Conservation (phyloP, 2,888 invertebrate genomes). For the Apamea crenata region DNA sequence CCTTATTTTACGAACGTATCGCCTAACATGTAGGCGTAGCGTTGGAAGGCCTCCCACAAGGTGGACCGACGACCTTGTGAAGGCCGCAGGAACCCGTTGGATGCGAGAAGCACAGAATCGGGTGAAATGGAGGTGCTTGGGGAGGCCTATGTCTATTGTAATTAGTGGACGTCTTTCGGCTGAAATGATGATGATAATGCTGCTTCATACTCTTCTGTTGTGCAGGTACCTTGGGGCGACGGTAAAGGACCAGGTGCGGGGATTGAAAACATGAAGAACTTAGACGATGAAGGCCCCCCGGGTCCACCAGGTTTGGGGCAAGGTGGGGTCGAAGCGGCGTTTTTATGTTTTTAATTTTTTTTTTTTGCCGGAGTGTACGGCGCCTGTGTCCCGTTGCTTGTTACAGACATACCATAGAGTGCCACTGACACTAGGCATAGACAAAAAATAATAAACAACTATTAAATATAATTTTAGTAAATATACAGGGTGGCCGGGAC, state of each 20-base stretch:
- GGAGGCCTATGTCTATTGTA: too few relatives aligned
- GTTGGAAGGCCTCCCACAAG: too few relatives aligned
- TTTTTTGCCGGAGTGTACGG: neutral
- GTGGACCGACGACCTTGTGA: too few relatives aligned
- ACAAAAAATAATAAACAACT: neutral
- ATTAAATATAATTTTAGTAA: neutral
- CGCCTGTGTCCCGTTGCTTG: too few relatives aligned
- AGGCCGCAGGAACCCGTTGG: too few relatives aligned
- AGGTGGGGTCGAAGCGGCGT: neutral
- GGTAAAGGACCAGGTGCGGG: conserved; percentile 26
- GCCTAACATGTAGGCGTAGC: too few relatives aligned
- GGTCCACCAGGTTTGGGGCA: neutral
- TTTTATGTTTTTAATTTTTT: neutral
- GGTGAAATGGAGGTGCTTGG: too few relatives aligned
- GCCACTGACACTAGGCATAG: neutral
- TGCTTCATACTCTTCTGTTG: neutral
- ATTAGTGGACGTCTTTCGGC: too few relatives aligned
- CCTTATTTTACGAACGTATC: neutral
- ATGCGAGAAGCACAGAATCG: too few relatives aligned
- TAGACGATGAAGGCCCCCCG: neutral
- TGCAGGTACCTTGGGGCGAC: conserved; percentile 27
- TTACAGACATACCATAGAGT: neutral
- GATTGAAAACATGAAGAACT: neutral
- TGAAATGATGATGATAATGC: neutral
- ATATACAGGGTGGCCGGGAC: neutral